Conservation (phyloP, 1,140 invertebrate genomes). For the Drosophila erecta region DNA sequence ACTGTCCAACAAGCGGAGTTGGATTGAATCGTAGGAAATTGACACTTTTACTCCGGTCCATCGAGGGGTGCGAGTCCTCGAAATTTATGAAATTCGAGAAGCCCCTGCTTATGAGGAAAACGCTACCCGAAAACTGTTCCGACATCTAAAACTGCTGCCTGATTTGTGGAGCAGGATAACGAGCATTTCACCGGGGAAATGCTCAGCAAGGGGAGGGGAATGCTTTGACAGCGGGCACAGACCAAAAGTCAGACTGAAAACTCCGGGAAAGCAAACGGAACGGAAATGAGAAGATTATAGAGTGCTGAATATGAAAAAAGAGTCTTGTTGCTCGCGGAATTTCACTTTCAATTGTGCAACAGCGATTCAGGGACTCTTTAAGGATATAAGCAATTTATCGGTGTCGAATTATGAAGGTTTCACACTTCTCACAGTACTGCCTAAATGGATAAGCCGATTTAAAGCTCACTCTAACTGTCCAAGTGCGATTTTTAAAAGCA, state of each 20-base stretch:
- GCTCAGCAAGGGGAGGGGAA: conserved; percentile 7
- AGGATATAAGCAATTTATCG: not conserved
- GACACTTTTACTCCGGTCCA: conserved; percentile 59
- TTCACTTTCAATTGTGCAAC: conserved; percentile 34
- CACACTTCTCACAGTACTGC: not conserved
- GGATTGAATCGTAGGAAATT: conserved; percentile 75
- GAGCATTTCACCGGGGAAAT: conserved; percentile 6
- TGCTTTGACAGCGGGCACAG: conserved; percentile 75
- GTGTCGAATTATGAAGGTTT: conserved; percentile 11
- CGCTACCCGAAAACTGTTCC: conserved; percentile 28
- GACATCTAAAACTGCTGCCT: conserved; percentile 33
- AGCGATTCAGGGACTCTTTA: conserved; percentile 15
- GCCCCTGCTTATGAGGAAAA: conserved; percentile 29
- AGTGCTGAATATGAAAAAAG: conserved; percentile 15
- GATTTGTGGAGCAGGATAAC: conserved; percentile 42
- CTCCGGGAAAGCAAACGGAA: conserved; percentile 15
- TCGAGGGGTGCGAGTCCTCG: conserved; percentile 28
- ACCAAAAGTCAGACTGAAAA: conserved; percentile 39
- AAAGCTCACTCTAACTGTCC: not conserved
- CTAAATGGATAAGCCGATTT: not conserved
- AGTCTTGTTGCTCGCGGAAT: conserved; percentile 14
- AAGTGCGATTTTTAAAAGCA: not conserved
- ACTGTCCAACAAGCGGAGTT: conserved; percentile 63
- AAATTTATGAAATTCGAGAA: conserved; percentile 51
- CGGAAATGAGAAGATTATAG: conserved; percentile 52